phyloP scores from a whole-genome alignment of 2,888 invertebrate species.

The Cylindroiulus punctatus region DNA sequence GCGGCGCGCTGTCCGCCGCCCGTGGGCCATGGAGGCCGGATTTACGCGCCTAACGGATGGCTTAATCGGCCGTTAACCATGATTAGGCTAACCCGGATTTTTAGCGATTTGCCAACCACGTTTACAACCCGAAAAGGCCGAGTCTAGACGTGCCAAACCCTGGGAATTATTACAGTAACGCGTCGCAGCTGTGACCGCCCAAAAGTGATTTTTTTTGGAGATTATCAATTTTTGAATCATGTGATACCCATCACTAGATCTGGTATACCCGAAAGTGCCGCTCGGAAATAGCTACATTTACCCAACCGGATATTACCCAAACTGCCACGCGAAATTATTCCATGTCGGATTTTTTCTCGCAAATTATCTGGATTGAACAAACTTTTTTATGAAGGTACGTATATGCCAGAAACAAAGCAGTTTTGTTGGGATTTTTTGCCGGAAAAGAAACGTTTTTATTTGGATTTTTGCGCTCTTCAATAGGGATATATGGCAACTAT shows the following conservation, averaged over 20 bases:
- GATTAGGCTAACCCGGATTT: no score
- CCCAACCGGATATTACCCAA: neutral
- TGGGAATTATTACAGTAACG: neutral
- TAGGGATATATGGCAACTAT: no score
- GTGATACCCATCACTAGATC: neutral
- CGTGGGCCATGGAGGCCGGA: neutral
- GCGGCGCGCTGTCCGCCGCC: neutral
- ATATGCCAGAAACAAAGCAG: neutral
- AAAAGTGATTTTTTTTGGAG: neutral
- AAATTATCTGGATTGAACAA: neutral
- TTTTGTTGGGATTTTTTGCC: no score
- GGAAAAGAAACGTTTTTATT: no score
- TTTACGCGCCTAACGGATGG: neutral
- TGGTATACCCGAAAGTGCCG: constrained; percentile 5
- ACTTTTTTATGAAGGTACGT: neutral
- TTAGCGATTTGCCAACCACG: no score
- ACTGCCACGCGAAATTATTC: neutral
- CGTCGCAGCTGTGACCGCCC: neutral
- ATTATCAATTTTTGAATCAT: neutral
- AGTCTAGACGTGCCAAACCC: no score
- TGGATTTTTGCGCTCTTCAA: neutral
- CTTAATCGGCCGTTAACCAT: no score
- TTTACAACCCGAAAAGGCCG: no score
- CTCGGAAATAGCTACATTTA: neutral
- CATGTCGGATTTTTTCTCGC: neutral